These are phyloP conservation scores for Phrynocephalus vlangalii DNA, from an alignment of 2,797 vertebrate genomes.

Conservation along the genomic window DNA sequence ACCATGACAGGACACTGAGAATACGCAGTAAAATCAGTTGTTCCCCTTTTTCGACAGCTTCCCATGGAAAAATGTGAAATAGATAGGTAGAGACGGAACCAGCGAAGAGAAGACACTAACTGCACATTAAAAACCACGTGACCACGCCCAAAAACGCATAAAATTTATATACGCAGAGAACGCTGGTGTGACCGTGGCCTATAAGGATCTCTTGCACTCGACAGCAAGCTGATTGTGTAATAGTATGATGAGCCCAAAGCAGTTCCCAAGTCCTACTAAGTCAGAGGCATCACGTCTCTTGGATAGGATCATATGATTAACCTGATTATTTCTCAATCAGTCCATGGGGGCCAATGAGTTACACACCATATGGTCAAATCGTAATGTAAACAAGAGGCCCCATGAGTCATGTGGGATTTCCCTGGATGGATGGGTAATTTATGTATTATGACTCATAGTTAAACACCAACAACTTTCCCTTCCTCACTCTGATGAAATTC, in stretches of 20 bases:
- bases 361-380: constrained; percentile 55
- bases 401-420: constrained; percentile 33
- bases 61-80: too few relatives aligned
- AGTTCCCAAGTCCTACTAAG: constrained; percentile 35
- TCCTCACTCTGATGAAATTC: constrained; percentile 51
- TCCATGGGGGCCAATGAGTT: constrained; percentile 47
- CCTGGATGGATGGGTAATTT: constrained; percentile 57
- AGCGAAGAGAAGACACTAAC: too few relatives aligned
- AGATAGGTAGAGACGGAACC: too few relatives aligned
- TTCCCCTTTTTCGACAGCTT: too few relatives aligned
- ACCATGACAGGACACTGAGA: too few relatives aligned
- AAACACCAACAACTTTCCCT: constrained; percentile 51
- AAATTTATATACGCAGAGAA: too few relatives aligned
- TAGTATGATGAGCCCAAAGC: constrained; percentile 40
- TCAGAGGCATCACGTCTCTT: constrained; percentile 30
- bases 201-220: constrained; percentile 15
- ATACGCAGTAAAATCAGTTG: too few relatives aligned
- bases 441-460: constrained; percentile 58
- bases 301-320: constrained; percentile 52
- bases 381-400: constrained; percentile 49
- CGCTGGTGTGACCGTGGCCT: too few relatives aligned
- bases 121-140: too few relatives aligned
- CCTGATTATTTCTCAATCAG: constrained; percentile 67
- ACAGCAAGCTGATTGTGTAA: constrained; percentile 13
- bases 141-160: too few relatives aligned